phyloP scores from a whole-genome alignment of 2,797 vertebrate genomes.

The Characodon lateralis region DNA sequence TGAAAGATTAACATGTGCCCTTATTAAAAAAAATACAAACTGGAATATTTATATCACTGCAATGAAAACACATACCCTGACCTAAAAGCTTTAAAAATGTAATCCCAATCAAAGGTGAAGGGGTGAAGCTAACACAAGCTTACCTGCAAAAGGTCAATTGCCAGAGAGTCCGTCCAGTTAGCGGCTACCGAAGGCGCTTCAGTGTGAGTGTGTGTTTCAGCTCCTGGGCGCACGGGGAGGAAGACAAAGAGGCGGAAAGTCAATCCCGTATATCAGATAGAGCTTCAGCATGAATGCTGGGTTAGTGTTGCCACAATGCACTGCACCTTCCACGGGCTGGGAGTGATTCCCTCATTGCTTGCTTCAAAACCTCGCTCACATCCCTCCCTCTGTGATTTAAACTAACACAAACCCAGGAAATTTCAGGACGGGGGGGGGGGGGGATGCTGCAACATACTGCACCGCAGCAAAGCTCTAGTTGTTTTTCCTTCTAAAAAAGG shows the following conservation, averaged over 20 bases:
- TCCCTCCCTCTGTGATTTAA: conserved; percentile 4
- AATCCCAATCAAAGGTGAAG: not conserved
- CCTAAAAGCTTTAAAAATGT: not conserved
- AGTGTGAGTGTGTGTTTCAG: conserved; percentile 79
- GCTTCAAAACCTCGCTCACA: not conserved
- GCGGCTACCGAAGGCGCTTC: conserved; percentile 82
- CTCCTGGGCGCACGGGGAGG: conserved; percentile 65
- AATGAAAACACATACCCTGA: not conserved
- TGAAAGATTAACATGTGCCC: conserved; percentile 11
- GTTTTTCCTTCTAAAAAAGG: not conserved
- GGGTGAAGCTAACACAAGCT: conserved; percentile 18
- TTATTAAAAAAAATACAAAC: not conserved
- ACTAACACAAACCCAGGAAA: not conserved
- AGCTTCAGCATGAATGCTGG: conserved; percentile 37
- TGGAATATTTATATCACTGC: not conserved
- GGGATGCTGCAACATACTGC: conserved; percentile 1
- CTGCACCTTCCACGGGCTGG: conserved; percentile 50
- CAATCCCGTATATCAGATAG: conserved; percentile 44
- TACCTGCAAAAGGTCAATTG: conserved; percentile 88
- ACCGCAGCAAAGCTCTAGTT: not conserved
- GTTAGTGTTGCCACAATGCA: conserved; percentile 56
- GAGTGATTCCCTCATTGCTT: conserved; percentile 28
- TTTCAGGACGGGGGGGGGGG: not conserved
- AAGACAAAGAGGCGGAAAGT: conserved; percentile 34
- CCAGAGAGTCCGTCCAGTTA: conserved; percentile 89